A percentile compares a stretch with the other conserved stretches of the same genome.
phyloP scores from a whole-genome alignment of 2,888 invertebrate genomes.

The Stictocephala bisonia region DNA sequence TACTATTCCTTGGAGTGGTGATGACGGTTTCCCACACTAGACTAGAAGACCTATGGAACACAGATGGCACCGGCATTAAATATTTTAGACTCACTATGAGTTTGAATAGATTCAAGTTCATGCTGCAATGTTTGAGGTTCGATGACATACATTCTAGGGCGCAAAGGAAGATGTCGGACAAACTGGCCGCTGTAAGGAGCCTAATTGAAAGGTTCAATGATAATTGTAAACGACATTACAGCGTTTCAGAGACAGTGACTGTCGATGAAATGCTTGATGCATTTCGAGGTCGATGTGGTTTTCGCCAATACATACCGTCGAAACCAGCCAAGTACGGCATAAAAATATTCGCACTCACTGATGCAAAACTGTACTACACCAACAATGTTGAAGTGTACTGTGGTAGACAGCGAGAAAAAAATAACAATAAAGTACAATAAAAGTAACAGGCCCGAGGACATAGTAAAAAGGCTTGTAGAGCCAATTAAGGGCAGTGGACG shows the following conservation, averaged over 20 bases:
- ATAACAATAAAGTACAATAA: not conserved
- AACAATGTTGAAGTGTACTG: constrained; percentile 41
- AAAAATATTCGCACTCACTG: constrained; percentile 25
- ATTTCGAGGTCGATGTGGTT: constrained; percentile 23
- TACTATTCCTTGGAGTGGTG: no score
- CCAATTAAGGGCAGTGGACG: constrained; percentile 12
- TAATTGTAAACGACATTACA: constrained; percentile 25
- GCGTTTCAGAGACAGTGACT: not conserved
- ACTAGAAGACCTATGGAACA: no score
- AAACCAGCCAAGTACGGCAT: constrained; percentile 40
- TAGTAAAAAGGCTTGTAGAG: constrained; percentile 23
- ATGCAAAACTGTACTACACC: constrained; percentile 19
- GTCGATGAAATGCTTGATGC: constrained; percentile 41
- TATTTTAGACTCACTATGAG: constrained; percentile 6
- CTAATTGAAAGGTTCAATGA: constrained; percentile 2
- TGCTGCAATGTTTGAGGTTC: no score
- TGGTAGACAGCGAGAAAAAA: constrained; percentile 22
- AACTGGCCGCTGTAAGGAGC: constrained; percentile 20
- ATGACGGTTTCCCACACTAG: no score
- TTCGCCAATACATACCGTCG: constrained; percentile 33
- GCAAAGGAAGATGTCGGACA: constrained; percentile 16
- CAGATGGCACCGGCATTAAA: constrained; percentile 8
- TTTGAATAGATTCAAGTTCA: no score
- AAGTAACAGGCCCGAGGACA: constrained; percentile 25
- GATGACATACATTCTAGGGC: not conserved